A percentile compares a stretch with the other conserved stretches of the same genome.
These are phyloP conservation scores for Limonius californicus DNA, from an alignment of 1,140 invertebrate genomes.

Conservation along the genomic window DNA sequence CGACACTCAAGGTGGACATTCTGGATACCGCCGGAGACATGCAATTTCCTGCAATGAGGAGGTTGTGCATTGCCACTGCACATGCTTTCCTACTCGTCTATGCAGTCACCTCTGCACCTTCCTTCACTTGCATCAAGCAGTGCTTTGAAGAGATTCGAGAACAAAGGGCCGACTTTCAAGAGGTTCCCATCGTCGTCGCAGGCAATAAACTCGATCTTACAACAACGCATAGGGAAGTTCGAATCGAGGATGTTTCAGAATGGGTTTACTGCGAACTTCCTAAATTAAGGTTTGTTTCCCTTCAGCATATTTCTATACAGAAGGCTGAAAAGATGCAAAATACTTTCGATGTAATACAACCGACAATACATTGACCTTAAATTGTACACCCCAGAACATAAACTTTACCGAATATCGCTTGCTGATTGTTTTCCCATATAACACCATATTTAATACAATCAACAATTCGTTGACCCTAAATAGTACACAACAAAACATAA, in stretches of 20 bases:
- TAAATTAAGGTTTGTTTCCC: constrained; percentile 56
- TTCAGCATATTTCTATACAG: background rate
- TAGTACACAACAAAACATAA: too few species aligned
- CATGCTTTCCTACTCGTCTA: constrained; percentile 89
- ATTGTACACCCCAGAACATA: too few species aligned
- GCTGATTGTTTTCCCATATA: too few species aligned
- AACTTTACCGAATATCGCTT: too few species aligned
- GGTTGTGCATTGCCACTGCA: constrained; percentile 83
- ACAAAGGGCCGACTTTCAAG: constrained; percentile 71
- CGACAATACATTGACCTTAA: too few species aligned
- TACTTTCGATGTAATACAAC: too few species aligned
- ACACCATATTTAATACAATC: too few species aligned
- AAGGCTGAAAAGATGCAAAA: too few species aligned
- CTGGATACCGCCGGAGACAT: constrained; percentile 83
- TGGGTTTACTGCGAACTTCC: constrained; percentile 76
- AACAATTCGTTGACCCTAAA: too few species aligned
- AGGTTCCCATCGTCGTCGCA: constrained; percentile 81
- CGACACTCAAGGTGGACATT: constrained; percentile 81
- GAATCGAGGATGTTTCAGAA: constrained; percentile 73
- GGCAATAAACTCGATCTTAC: constrained; percentile 80
- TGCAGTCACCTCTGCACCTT: constrained; percentile 70
- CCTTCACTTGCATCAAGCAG: constrained; percentile 73
- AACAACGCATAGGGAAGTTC: constrained; percentile 60
- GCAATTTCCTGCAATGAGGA: constrained; percentile 83
- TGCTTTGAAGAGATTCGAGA: constrained; percentile 82